These are phyloP conservation scores for Liodrosophila aerea DNA, from an alignment of 2,888 invertebrate genomes.

Conservation along the genomic window DNA sequence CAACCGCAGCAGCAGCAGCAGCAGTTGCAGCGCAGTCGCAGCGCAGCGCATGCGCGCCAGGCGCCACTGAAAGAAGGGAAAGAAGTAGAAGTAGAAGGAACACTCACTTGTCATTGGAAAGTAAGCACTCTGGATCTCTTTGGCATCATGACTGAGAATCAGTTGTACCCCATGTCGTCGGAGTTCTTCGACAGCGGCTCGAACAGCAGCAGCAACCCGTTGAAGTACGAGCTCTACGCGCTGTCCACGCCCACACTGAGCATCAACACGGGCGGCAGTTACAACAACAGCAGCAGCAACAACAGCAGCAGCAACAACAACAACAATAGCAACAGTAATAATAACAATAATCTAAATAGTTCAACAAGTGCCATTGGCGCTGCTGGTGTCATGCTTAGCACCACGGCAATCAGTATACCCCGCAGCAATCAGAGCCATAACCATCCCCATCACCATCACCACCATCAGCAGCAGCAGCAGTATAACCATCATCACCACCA, in stretches of 20 bases:
- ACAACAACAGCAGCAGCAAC: slow-evolving; percentile 25
- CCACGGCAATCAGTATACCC: slow-evolving; percentile 80
- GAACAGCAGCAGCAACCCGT: slow-evolving; percentile 80
- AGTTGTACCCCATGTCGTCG: slow-evolving; percentile 81
- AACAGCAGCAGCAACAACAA: slow-evolving; percentile 32
- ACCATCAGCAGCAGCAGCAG: slow-evolving; percentile 43
- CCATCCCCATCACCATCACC: slow-evolving; percentile 78
- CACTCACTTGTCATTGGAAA: background rate
- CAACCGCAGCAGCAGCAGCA: too few relatives aligned
- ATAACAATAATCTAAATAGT: slow-evolving; percentile 3
- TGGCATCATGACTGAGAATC: slow-evolving; percentile 83
- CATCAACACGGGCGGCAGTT: slow-evolving; percentile 59
- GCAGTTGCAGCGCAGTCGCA: slow-evolving; percentile 40
- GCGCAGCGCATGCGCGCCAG: slow-evolving; percentile 48
- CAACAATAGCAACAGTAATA: slow-evolving; percentile 21
- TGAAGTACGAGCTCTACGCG: slow-evolving; percentile 81
- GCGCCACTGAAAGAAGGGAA: slow-evolving; percentile 21
- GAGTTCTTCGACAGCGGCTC: slow-evolving; percentile 82
- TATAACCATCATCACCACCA: slow-evolving; percentile 76
- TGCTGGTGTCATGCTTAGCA: slow-evolving; percentile 78
- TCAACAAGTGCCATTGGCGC: slow-evolving; percentile 42
- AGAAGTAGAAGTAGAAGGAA: background rate
- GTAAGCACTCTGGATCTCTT: too few relatives aligned
- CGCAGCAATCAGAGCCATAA: slow-evolving; percentile 80
- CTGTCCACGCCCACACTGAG: slow-evolving; percentile 68